Evolutionary conservation across 2,888 invertebrate species (phyloP).

Genomic region (Drosophila prostipennis): DNA sequence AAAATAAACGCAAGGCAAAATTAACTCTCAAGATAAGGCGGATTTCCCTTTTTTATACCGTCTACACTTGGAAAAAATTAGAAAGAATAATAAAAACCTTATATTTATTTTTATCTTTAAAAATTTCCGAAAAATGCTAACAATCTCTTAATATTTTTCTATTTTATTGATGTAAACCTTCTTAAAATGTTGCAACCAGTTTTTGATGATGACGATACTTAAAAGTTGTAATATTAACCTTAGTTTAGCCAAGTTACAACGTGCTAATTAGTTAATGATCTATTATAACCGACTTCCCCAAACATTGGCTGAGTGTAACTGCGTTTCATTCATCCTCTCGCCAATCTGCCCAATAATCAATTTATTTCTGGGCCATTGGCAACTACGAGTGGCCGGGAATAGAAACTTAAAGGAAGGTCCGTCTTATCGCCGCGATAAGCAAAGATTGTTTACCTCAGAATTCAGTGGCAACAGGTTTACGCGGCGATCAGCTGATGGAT

Average conservation of each 20-base stretch:
- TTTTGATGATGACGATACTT: neutral
- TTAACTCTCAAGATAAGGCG: constrained; percentile 46
- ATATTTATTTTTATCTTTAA: too few relatives aligned
- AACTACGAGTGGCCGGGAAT: constrained; percentile 24
- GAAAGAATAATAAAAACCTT: too few relatives aligned
- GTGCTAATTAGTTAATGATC: neutral
- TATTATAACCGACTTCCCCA: neutral
- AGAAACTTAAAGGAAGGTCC: constrained; percentile 19
- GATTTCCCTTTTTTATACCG: neutral
- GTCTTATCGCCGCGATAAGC: constrained; percentile 23
- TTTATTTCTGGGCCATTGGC: constrained; percentile 30
- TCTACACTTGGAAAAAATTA: too few relatives aligned
- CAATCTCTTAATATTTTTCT: too few relatives aligned
- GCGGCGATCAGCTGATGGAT: constrained; percentile 21
- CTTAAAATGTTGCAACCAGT: neutral
- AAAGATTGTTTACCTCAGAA: constrained; percentile 15
- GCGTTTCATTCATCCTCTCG: constrained; percentile 29
- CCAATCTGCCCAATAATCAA: constrained; percentile 14
- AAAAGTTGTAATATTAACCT: neutral
- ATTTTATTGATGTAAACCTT: too few relatives aligned
- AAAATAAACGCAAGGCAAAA: constrained; percentile 15
- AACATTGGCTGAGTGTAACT: neutral
- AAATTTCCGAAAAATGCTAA: neutral
- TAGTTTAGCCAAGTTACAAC: neutral
- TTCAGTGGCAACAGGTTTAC: neutral